Evolutionary conservation across 2,888 invertebrate genomes (phyloP).

Genomic region (Ennomos quercinarius): DNA sequence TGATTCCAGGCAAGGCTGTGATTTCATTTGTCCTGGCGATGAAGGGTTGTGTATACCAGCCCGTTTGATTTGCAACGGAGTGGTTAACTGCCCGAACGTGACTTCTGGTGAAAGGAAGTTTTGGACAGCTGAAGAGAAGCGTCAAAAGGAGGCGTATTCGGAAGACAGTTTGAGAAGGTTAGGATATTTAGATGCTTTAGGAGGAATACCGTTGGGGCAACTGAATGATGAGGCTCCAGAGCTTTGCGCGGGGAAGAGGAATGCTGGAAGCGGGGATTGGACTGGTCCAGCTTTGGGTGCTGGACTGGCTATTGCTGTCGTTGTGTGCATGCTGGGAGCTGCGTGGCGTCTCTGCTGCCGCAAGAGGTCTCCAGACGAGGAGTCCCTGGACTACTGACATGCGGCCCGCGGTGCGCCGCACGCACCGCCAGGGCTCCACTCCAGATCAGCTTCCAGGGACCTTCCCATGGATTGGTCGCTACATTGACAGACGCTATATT

Average conservation of each 20-base stretch:
- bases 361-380: constrained; percentile 85
- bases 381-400: constrained; percentile 87
- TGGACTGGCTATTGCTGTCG: constrained; percentile 84
- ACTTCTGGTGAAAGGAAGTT: constrained; percentile 82
- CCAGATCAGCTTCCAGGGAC: constrained; percentile 75
- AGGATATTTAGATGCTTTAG: constrained; percentile 82
- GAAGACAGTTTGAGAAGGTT: constrained; percentile 86
- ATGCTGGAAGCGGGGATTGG: constrained; percentile 84
- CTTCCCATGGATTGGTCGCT: constrained; percentile 80
- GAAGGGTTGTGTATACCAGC: constrained; percentile 93
- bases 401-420: constrained; percentile 81
- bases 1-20: constrained; percentile 87
- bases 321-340: constrained; percentile 83
- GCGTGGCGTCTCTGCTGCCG: constrained; percentile 87
- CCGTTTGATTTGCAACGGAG: constrained; percentile 93
- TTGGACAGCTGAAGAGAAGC: constrained; percentile 79
- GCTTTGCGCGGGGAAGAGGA: constrained; percentile 86
- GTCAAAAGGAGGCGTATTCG: constrained; percentile 84
- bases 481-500: constrained; percentile 82
- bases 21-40: constrained; percentile 95
- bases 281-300: constrained; percentile 87
- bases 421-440: constrained; percentile 78
- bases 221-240: constrained; percentile 92
- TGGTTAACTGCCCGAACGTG: constrained; percentile 93
- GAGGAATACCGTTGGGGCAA: constrained; percentile 74